Evolutionary conservation across 2,888 invertebrate species (phyloP), one percentile per base, ranked within the genome.

Genomic region (Druceiella hillmani): DNA sequence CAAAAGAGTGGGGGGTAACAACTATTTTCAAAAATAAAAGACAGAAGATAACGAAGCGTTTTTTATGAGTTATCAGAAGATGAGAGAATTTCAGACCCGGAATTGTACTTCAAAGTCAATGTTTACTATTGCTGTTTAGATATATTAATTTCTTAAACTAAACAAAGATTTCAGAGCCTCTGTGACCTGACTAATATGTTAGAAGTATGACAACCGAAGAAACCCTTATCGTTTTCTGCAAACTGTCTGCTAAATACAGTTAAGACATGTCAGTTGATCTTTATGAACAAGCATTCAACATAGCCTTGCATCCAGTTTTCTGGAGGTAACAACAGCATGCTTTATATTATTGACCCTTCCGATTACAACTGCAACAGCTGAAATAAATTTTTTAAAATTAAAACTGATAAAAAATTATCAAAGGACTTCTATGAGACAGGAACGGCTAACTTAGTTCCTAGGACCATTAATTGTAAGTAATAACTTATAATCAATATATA

Each of bases 141-240:
- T 48, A 38, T 48, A 46, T 44, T n/a, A n/a, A n/a, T n/a, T 45
- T 45, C 42, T 40, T 37, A 40, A 45, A 40, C 42, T 44, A 36
- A 42, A 44, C 10, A 42, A 41, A 44, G 45, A 45, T 45, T 40
- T 40, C 45, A 43, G 45, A 38, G n/a, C n/a, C n/a, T n/a, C n/a
- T n/a, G n/a, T n/a, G n/a, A n/a, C n/a, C n/a, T n/a, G n/a, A n/a
- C n/a, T n/a, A n/a, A n/a, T n/a, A n/a, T n/a, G n/a, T n/a, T n/a
- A n/a, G 40, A 40, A 40, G 20, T 36, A 36, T 26, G 36, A 40
- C 27, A 41, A 36, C 40, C 43, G 43, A 40, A 51, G 50, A 51
- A 52, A 49, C 48, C 50, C 44, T 43, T 50, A 30, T 52, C 51
- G 41, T 52, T 43, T 50, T 52, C 38, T 28, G 36, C 38, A 38